Base-by-base conservation (phyloP, 2,888 invertebrate genomes). In the Conus canariensis region DNA sequence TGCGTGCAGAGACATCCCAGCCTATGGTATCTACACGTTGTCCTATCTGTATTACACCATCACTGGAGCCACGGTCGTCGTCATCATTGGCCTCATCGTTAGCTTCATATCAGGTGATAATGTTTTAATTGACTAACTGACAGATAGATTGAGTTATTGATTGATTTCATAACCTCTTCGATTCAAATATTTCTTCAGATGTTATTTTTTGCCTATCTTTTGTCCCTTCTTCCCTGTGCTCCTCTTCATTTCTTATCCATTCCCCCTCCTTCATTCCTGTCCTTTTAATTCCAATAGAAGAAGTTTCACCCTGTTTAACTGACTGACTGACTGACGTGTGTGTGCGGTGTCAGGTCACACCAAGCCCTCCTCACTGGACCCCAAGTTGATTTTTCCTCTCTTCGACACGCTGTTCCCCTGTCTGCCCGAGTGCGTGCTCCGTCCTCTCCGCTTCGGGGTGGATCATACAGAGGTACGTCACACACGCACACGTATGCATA, bases 351-450 rank as follows among this genome's bases (percentile, higher is more conserved):
- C 91, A 95, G 95, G 95, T n/a, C 90, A 82, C 85, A 92, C 92
- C 45, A 91, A 93, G 83, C 94, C 95, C 10, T 92, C 92, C 86
- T 91, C 92, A 9, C 16, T 95, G 45, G 93, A 95, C 67, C 93
- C 95, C 0, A 89, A 92, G 25, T 90, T 95, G 14, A 94, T 95
- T 45, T 93, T 94, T 87, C 95, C 95, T 16, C 70, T 95, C 45
- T 94, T 94, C 91, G 95, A 95, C 90, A 92, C 93, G 10, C 77
- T 94, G n/a, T 94, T 93, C 83, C 95, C 95, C 12, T 95, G 91
- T 88, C 92, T 95, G 77, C 95, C 95, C 10, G 94, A 95, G 85
- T 91, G 91, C 83, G 88, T 93, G 25, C 89, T 92, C 30, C 92
- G 93, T 90, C 93, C 93, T 14, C 90, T 95, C 25, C 88, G 95